These are phyloP conservation scores for Melitaea cinxia DNA, from an alignment of 1,140 invertebrate genomes.

Conservation along the genomic window DNA sequence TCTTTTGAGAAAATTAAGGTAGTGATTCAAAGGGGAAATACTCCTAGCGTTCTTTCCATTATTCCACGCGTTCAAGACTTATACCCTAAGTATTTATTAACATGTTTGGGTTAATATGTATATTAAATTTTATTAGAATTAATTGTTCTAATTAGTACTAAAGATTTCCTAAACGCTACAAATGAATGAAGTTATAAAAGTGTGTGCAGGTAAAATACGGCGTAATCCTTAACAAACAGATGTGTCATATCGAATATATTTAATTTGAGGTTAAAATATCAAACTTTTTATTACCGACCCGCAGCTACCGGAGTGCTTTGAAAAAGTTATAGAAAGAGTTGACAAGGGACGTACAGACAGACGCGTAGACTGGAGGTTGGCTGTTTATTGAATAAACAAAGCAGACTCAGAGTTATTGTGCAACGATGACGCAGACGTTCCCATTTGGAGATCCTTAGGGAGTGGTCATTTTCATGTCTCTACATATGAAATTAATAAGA, in stretches of 20 bases:
- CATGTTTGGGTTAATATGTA: too few relatives aligned
- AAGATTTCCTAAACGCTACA: too few relatives aligned
- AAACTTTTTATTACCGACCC: neutral
- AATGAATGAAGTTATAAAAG: too few relatives aligned
- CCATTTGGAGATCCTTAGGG: slow-evolving; percentile 22
- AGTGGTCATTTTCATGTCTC: neutral
- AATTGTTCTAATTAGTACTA: too few relatives aligned
- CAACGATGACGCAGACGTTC: slow-evolving; percentile 34
- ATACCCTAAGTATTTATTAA: too few relatives aligned
- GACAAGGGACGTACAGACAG: slow-evolving; percentile 37
- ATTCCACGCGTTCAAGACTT: too few relatives aligned
- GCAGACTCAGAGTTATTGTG: slow-evolving; percentile 36
- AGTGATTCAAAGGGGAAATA: too few relatives aligned
- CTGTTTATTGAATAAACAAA: slow-evolving; percentile 53
- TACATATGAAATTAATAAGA: too few relatives aligned
- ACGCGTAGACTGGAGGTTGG: slow-evolving; percentile 37
- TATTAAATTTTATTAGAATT: too few relatives aligned
- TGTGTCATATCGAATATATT: neutral
- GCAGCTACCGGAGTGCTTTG: slow-evolving; percentile 31
- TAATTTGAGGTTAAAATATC: slow-evolving; percentile 9
- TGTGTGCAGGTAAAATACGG: too few relatives aligned
- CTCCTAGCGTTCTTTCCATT: too few relatives aligned
- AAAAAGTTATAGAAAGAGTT: slow-evolving; percentile 42
- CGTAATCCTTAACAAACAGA: neutral
- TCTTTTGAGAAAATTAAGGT: too few relatives aligned